Evolutionary conservation across 2,113 vertebrate genomes (phyloP), one percentile per base, ranked within the genome.

Genomic region (Percina caprodes): DNA sequence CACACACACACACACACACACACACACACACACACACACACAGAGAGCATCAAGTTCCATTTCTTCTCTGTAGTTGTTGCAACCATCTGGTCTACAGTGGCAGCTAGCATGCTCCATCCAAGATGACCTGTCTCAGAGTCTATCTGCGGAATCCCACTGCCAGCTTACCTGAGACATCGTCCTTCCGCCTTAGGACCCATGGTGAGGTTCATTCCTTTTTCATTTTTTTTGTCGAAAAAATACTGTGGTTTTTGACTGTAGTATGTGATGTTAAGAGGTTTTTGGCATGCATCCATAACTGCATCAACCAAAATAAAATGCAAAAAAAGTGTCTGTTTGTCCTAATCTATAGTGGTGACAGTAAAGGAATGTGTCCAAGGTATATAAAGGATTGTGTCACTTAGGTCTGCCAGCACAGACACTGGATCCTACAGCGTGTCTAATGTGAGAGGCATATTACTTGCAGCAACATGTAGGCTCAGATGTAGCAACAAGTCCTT

Each of bases 131-230:
- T 59, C 59, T 87, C 61, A 80, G 79, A 84, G 92, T 84, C 59
- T 67, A 74, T 85, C 69, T 88, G 59, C 89, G 84, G 62, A 84
- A 82, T 13, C 56, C 80, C 0, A 21, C 77, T 5, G 21, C 59
- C 58, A 73, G 11, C 66, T 74, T 74, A 18, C 35, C 81, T 0
- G 81, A 87, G 56, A 49, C 79, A 3, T 56, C 89, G 0, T 89
- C 93, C 56, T 89, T 94, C 76, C 73, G 91, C 45, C 79, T 93
- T 61, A 87, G 51, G 1, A 91, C 91, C 51, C 65, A 88, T 12
- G 93, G 93, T 94, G 80, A 93, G 90, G 1, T 68, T 12, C 62
- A 39, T 45, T 60, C 2, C 14, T 58, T 51, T 77, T 23, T 2
- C 46, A 5, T 45, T 66, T 23, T 45, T 70, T 0, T 30, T 30